Evolutionary conservation across 2,113 vertebrate species (phyloP), one percentile per base, ranked within the genome.

Genomic region (Gavia stellata): DNA sequence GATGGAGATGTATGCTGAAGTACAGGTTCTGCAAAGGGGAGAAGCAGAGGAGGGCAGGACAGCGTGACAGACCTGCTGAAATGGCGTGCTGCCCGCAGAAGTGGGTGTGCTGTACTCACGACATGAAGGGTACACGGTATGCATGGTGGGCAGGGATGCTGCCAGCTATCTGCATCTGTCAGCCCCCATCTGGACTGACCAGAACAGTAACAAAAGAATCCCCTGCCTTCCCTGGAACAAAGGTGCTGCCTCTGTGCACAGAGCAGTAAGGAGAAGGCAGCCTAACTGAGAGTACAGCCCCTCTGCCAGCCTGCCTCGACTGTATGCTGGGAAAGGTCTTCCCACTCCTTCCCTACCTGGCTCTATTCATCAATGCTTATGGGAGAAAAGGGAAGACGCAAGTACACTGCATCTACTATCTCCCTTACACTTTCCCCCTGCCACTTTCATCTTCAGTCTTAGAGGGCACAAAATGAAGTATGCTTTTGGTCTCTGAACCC

Each of bases 321-420:
- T 40, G 11, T 3, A 21, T 3, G 8, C 29, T n/a, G 4, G 26
- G 24, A 66, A 62, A 74, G 8, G 40, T 29, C 62, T 65, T 74
- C 38, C 68, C 26, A 28, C 34, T 66, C 53, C 58, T 44, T 31
- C 44, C 23, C 78, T 68, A 14, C 36, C 58, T 40, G 45, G 8
- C 14, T 75, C 38, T 70, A 19, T 17, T 50, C 38, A 19, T 17
- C 4, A 12, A 0, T 0, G 0, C 9, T 71, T 53, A 25, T 1
- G 9, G 40, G 31, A n/a, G 18, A 45, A 61, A 59, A 66, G 33
- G 23, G 29, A 78, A 67, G 28, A 63, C 3, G 14, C 24, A 53
- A 47, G 40, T 25, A 63, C 92, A 44, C 8, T 63, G 10, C 2
- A 4, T 31, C 84, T 79, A 47, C 47, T 45, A 36, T 10, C 36